These are phyloP conservation scores for Drosophila elegans DNA, from an alignment of 1,140 invertebrate species.

Conservation along the genomic window DNA sequence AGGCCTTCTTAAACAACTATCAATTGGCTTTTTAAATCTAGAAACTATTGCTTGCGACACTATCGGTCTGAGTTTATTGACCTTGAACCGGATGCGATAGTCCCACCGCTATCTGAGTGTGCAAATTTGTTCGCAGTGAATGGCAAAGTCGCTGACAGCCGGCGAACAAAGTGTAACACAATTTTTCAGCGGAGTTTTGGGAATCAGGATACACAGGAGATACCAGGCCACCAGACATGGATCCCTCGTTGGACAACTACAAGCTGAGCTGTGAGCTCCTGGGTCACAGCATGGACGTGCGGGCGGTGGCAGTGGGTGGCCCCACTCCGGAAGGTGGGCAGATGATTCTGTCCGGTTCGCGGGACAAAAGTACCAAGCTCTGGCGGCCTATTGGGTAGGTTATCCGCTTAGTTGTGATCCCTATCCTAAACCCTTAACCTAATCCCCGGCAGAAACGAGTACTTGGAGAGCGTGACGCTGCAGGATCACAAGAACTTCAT, in stretches of 20 bases:
- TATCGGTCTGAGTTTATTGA: conserved; percentile 19
- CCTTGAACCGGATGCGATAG: background rate
- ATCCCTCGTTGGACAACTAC: conserved; percentile 86
- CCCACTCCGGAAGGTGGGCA: conserved; percentile 88
- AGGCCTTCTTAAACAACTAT: too few relatives aligned
- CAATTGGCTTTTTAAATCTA: too few relatives aligned
- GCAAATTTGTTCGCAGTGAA: conserved; percentile 36
- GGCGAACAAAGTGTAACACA: conserved; percentile 41
- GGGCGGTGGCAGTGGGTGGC: conserved; percentile 89
- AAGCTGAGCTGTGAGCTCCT: conserved; percentile 91
- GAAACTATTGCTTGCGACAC: background rate
- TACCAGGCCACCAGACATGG: conserved; percentile 38
- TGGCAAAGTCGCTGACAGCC: conserved; percentile 26
- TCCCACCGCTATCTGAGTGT: conserved; percentile 32
- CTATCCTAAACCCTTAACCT: background rate
- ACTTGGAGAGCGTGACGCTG: conserved; percentile 88
- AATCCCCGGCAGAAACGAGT: conserved; percentile 85
- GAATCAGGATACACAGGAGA: conserved; percentile 7
- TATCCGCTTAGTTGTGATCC: too few relatives aligned
- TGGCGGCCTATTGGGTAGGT: conserved; percentile 92
- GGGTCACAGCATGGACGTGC: conserved; percentile 94
- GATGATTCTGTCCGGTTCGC: conserved; percentile 92
- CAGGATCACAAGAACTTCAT: conserved; percentile 95
- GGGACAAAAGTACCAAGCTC: conserved; percentile 93
- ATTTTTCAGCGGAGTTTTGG: background rate